phyloP scores from a whole-genome alignment of 2,113 vertebrate genomes.

The Abramis brama region DNA sequence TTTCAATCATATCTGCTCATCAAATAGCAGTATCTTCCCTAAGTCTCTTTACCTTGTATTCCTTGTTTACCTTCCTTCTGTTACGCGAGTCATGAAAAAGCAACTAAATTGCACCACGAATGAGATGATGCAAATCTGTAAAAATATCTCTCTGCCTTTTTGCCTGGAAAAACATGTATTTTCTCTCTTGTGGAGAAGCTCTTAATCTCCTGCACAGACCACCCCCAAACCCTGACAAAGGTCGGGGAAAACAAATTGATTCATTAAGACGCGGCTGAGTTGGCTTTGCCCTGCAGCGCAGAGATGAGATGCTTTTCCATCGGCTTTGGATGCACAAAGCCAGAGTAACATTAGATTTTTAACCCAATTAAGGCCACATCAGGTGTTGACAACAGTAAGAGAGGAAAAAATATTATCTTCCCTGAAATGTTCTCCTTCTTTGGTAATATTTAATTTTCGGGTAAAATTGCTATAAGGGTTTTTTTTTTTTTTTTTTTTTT shows the following conservation, averaged over 20 bases:
- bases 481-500: slow-evolving; percentile 59
- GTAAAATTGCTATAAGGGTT: slow-evolving; percentile 72
- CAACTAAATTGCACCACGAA: slow-evolving; percentile 1
- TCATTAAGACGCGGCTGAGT: slow-evolving; percentile 62
- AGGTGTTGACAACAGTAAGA: slow-evolving; percentile 71
- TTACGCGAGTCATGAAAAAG: slow-evolving; percentile 7
- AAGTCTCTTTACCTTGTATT: background rate
- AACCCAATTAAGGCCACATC: slow-evolving; percentile 76
- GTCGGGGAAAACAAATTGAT: slow-evolving; percentile 60
- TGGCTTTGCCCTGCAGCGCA: slow-evolving; percentile 47
- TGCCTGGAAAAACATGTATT: slow-evolving; percentile 36
- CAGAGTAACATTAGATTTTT: slow-evolving; percentile 73
- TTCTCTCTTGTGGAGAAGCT: slow-evolving; percentile 43
- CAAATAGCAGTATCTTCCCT: background rate
- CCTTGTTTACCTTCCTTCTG: slow-evolving; percentile 23
- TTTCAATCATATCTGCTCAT: background rate
- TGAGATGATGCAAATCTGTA: slow-evolving; percentile 22
- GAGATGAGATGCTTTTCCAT: slow-evolving; percentile 49
- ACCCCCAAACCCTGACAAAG: slow-evolving; percentile 57
- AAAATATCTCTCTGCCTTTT: slow-evolving; percentile 17
- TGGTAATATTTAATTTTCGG: slow-evolving; percentile 81
- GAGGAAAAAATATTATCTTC: slow-evolving; percentile 66
- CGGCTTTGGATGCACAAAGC: slow-evolving; percentile 63
- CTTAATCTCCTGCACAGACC: slow-evolving; percentile 48
- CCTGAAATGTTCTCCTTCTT: slow-evolving; percentile 74